These are phyloP conservation scores for Lerema accius DNA, from an alignment of 1,140 invertebrate species.

Conservation along the genomic window DNA sequence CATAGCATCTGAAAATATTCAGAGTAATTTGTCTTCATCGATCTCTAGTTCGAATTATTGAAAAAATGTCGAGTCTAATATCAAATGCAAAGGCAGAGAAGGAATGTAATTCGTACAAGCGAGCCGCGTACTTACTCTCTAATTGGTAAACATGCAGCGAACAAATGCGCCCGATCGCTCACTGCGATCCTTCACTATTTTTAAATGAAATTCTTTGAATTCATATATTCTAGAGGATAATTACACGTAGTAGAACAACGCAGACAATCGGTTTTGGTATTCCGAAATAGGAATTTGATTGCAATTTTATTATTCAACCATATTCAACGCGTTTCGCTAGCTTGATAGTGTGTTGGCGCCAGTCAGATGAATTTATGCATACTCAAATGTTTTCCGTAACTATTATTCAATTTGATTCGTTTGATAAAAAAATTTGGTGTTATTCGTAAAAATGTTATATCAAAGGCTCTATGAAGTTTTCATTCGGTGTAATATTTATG, in stretches of 20 bases:
- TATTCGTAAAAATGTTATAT: neutral
- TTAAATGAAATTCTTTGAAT: conserved; percentile 78
- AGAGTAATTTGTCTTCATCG: conserved; percentile 18
- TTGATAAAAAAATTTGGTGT: conserved; percentile 9
- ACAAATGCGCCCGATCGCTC: conserved; percentile 50
- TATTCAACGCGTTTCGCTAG: conserved; percentile 47
- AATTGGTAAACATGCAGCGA: conserved; percentile 72
- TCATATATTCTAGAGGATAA: conserved; percentile 70
- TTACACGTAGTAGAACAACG: conserved; percentile 56
- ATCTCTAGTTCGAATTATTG: conserved; percentile 35
- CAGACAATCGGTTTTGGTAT: conserved; percentile 56
- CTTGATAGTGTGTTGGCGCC: conserved; percentile 39
- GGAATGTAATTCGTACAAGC: conserved; percentile 54
- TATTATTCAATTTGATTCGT: conserved; percentile 37
- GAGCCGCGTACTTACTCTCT: conserved; percentile 52
- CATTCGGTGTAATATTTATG: neutral
- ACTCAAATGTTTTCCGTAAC: conserved; percentile 42
- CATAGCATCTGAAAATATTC: no score
- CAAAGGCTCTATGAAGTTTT: neutral
- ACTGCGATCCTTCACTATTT: conserved; percentile 61
- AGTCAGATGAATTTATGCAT: conserved; percentile 47
- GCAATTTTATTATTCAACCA: conserved; percentile 65
- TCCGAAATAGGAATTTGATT: conserved; percentile 69
- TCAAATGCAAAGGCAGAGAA: conserved; percentile 52
- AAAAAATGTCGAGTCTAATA: conserved; percentile 56